These are phyloP conservation scores for Sebastes schlegelii DNA, from an alignment of 2,113 vertebrate genomes.

Conservation along the genomic window DNA sequence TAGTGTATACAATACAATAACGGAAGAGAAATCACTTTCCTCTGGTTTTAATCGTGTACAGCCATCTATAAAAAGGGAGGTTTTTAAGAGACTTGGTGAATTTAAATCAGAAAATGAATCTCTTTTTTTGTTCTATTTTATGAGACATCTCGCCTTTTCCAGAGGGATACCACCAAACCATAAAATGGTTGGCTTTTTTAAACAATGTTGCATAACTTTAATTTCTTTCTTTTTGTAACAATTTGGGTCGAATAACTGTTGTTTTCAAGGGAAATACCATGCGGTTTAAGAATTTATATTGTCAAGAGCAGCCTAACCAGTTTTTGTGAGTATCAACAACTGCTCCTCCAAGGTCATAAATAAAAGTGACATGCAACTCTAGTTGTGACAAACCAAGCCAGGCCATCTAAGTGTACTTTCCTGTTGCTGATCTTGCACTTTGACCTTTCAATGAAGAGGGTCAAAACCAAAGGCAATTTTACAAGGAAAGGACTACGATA, in stretches of 20 bases:
- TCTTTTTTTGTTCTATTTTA: conserved; percentile 73
- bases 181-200: conserved; percentile 74
- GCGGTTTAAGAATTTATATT: conserved; percentile 55
- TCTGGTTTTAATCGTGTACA: conserved; percentile 68
- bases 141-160: conserved; percentile 74
- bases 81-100: conserved; percentile 67
- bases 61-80: conserved; percentile 75
- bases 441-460: background rate
- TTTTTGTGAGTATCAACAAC: conserved; percentile 51
- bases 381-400: background rate
- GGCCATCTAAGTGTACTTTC: conserved; percentile 14
- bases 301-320: conserved; percentile 16
- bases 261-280: conserved; percentile 62
- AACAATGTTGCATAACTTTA: conserved; percentile 78
- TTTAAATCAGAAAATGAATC: conserved; percentile 76
- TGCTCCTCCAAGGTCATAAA: conserved; percentile 30
- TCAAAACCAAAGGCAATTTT: background rate
- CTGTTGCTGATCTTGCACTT: conserved; percentile 6
- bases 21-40: conserved; percentile 68
- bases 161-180: conserved; percentile 79
- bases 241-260: conserved; percentile 51
- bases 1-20: conserved; percentile 80
- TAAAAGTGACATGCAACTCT: conserved; percentile 39
- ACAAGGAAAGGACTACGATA: background rate
- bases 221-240: conserved; percentile 59